Conservation (phyloP, 2,797 vertebrate genomes). For the Molossus molossus region DNA sequence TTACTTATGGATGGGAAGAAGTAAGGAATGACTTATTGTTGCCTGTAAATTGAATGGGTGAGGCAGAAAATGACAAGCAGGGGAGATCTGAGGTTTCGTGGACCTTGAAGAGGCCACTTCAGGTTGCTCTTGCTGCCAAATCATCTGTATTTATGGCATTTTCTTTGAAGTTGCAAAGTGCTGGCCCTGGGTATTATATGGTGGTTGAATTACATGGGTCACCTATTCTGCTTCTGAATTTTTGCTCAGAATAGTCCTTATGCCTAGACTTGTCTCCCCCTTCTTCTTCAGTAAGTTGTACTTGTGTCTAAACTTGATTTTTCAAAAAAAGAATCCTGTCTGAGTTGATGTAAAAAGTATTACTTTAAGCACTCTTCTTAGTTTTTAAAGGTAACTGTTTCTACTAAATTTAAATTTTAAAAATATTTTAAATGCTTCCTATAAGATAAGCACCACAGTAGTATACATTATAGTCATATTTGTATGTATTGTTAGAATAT, state of each 20-base stretch:
- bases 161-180: slow-evolving; percentile 64
- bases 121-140: slow-evolving; percentile 57
- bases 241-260: slow-evolving; percentile 40
- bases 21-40: slow-evolving; percentile 44
- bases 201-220: background rate
- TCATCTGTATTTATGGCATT: slow-evolving; percentile 72
- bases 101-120: slow-evolving; percentile 76
- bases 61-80: background rate
- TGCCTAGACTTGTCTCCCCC: background rate
- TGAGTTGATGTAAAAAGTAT: background rate
- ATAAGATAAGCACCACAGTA: background rate
- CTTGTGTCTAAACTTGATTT: slow-evolving; percentile 20
- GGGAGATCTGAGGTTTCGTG: background rate
- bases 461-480: background rate
- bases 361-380: background rate
- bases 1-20: background rate
- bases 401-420: slow-evolving; percentile 3
- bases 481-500: background rate
- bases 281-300: slow-evolving; percentile 19
- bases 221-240: slow-evolving; percentile 42
- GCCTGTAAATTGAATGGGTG: slow-evolving; percentile 65
- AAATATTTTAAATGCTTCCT: background rate
- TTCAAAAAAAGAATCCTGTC: background rate
- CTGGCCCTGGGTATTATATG: slow-evolving; percentile 26
- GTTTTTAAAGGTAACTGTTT: background rate